Base-by-base conservation (phyloP, 2,113 vertebrate genomes). In the Aplodontia rufa region DNA sequence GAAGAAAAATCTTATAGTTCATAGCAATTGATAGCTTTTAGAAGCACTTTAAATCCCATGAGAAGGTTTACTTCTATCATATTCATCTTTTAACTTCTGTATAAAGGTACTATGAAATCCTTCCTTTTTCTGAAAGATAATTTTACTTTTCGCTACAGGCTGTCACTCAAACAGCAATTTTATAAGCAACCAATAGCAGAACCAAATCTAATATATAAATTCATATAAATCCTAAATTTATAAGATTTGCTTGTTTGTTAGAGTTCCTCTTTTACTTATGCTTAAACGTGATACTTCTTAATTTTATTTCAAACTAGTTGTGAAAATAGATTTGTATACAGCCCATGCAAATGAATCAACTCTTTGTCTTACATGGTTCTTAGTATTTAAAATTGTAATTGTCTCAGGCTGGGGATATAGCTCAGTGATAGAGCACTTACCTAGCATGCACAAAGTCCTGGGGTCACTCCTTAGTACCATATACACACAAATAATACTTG, bases 1-100 rank as follows among this genome's bases (percentile, higher is more conserved):
- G 60, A 87, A 28, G 76, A 92, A 90, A 68, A 3, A 37, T 83
- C 78, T 93, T n/a, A 58, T 37, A 85, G 93, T 97, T 90, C 85
- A 8, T 86, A 93, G 60, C 68, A 47, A 20, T 4, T 96, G 71
- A 94, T 93, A 60, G 32, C 53, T 97, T 97, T 96, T 85, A 97
- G 35, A 83, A 89, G n/a, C 22, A 64, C 11, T 95, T 97, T 66
- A 94, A 85, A 40, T 37, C 51, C 53, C 40, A 47, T 0, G 45
- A 66, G 49, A 94, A 87, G 14, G 12, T 94, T 55, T 91, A 95
- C 26, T 90, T 60, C 55, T 68, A 68, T 55, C 71, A 2, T 51
- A 62, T 32, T 19, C 62, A 55, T 83, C 26, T 49, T 95, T 45
- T 71, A 93, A 82, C 11, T 82, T 82, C 22, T 6, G 17, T 71